These are phyloP conservation scores for Globia sparganii DNA, from an alignment of 2,888 invertebrate genomes.

Conservation along the genomic window DNA sequence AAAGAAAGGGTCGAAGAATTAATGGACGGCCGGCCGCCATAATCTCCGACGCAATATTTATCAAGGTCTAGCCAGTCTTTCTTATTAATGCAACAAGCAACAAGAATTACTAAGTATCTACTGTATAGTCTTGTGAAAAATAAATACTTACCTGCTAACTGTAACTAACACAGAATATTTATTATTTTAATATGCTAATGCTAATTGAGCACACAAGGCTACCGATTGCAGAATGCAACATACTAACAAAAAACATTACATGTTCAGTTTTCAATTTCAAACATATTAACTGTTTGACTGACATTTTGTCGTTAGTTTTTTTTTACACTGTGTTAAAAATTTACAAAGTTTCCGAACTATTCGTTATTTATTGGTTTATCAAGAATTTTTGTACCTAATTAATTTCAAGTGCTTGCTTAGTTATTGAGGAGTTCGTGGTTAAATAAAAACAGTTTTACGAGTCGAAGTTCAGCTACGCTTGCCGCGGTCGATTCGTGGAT, in stretches of 20 bases:
- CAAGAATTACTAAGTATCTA: slow-evolving; percentile 21
- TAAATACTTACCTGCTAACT: slow-evolving; percentile 22
- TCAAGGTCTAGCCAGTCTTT: slow-evolving; percentile 31
- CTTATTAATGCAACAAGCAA: slow-evolving; percentile 6
- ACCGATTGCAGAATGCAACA: slow-evolving; percentile 43
- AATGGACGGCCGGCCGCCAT: slow-evolving; percentile 15
- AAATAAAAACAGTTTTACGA: not conserved
- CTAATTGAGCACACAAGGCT: slow-evolving; percentile 48
- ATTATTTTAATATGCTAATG: slow-evolving; percentile 36
- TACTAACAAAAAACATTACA: slow-evolving; percentile 39
- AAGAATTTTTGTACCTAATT: slow-evolving; percentile 9
- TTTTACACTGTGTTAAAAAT: slow-evolving; percentile 24
- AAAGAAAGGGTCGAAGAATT: slow-evolving; percentile 22
- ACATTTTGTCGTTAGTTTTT: slow-evolving; percentile 27
- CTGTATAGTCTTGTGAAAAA: slow-evolving; percentile 23
- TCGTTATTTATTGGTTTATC: slow-evolving; percentile 3
- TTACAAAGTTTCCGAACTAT: slow-evolving; percentile 32
- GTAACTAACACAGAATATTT: slow-evolving; percentile 31
- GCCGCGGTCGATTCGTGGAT: not conserved
- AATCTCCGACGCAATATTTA: slow-evolving; percentile 41
- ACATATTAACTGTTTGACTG: slow-evolving; percentile 25
- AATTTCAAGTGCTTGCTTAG: slow-evolving; percentile 3
- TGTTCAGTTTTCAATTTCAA: slow-evolving; percentile 40
- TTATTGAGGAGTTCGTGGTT: not conserved
- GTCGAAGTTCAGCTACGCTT: not conserved